Evolutionary conservation across 1,140 invertebrate genomes (phyloP), one percentile per base, ranked within the genome.

Genomic region (Eumeta japonica): DNA sequence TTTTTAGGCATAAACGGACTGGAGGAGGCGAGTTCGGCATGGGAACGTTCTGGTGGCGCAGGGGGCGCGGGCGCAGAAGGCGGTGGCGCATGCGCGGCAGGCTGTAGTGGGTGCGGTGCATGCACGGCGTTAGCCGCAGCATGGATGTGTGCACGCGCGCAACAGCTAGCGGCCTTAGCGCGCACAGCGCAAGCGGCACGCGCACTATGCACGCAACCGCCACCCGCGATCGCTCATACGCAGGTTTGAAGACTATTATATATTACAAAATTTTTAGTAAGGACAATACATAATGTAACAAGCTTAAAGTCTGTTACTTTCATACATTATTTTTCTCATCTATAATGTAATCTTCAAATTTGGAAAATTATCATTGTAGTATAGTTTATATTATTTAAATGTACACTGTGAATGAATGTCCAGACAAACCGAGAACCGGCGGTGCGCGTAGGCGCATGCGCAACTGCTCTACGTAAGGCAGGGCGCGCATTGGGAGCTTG

Each of bases 151-250:
- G 62, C 95, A 86, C 66, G 81, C 86, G 12, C 83, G 80, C 49
- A 67, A 88, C 83, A 91, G 51, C 72, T 96, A 10, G 84, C 89
- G 43, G 83, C 85, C 11, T 77, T 92, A 17, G 78, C 83, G 0
- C 82, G 89, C 48, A 76, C 94, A 4, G 76, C 91, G 13, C 82
- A 86, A 18, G 84, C 88, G 0, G 91, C 89, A 54, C 82, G 86
- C 55, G 87, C 89, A 27, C 79, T 95, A 16, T 89, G 89, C 50
- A 92, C 92, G 39, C 89, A 92, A 32, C 93, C 93, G 14, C 92
- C 93, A 16, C 92, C 94, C 2, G 93, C 93, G 2, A 94, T 96
- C 43, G 91, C 92, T 1, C 81, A 85, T 1, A 84, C 89, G 7
- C 81, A 92, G 35, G 90, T 90, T n/a, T 7, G 20, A 24, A n/a